phyloP scores from a whole-genome alignment of 2,888 invertebrate genomes.

The Ormyrus pomaceus region DNA sequence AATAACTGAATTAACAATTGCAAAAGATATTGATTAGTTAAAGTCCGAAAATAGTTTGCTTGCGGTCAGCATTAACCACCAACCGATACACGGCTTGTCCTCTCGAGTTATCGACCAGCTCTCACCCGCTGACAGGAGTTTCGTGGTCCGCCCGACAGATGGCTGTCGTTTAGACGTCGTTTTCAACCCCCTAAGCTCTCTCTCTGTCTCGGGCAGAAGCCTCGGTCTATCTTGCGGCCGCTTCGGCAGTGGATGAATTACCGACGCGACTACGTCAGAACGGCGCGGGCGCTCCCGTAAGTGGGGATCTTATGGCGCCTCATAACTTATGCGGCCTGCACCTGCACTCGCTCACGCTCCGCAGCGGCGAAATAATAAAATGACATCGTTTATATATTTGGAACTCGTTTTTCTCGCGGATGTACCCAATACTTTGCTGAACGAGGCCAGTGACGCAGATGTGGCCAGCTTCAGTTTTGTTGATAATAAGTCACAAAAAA shows the following conservation, averaged over 20 bases:
- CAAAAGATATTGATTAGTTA: slow-evolving; percentile 48
- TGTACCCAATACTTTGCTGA: slow-evolving; percentile 27
- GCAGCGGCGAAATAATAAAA: slow-evolving; percentile 44
- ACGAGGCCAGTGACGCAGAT: slow-evolving; percentile 1
- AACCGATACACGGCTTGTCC: slow-evolving; percentile 68
- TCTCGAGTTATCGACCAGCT: slow-evolving; percentile 70
- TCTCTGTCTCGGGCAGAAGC: slow-evolving; percentile 18
- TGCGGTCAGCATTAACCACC: slow-evolving; percentile 66
- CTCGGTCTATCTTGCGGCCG: slow-evolving; percentile 63
- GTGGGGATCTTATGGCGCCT: slow-evolving; percentile 59
- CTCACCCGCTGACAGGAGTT: slow-evolving; percentile 66
- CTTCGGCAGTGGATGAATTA: slow-evolving; percentile 69
- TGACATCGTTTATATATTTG: slow-evolving; percentile 19
- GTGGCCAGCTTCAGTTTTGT: background rate
- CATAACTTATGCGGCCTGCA: slow-evolving; percentile 53
- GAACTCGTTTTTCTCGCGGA: slow-evolving; percentile 14
- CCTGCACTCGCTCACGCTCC: slow-evolving; percentile 22
- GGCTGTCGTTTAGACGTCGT: slow-evolving; percentile 70
- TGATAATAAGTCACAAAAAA: too few relatives aligned
- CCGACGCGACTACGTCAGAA: slow-evolving; percentile 67
- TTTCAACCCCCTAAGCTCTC: slow-evolving; percentile 68
- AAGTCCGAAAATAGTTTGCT: slow-evolving; percentile 35
- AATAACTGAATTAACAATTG: background rate
- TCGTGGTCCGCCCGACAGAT: slow-evolving; percentile 70
- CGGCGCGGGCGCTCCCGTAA: slow-evolving; percentile 24